Conservation (phyloP, 1,140 invertebrate species). For the Leptopilina boulardi region DNA sequence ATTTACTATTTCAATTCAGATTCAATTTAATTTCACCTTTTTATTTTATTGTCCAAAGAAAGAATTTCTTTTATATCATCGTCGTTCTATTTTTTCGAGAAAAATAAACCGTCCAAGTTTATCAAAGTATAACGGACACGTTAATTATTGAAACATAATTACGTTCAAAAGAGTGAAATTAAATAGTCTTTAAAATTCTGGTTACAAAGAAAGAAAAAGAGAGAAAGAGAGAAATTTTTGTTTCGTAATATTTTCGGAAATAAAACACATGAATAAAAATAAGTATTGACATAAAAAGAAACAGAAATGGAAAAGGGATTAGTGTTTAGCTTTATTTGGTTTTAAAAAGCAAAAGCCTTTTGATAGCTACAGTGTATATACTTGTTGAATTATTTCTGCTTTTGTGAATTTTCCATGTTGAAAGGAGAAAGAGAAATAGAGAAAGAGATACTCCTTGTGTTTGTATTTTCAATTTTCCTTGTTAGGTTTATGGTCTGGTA, state of each 20-base stretch:
- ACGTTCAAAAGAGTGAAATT: neutral
- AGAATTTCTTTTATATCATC: too few relatives aligned
- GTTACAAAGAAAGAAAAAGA: too few relatives aligned
- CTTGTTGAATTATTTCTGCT: constrained; percentile 10
- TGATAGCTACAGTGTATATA: neutral
- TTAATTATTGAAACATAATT: too few relatives aligned
- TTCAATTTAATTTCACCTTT: too few relatives aligned
- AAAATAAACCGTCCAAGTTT: too few relatives aligned
- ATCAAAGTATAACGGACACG: too few relatives aligned
- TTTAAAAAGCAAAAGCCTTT: constrained; percentile 1
- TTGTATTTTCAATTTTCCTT: constrained; percentile 7
- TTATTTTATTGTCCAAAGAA: too few relatives aligned
- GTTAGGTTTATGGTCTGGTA: constrained; percentile 12
- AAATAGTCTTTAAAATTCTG: neutral
- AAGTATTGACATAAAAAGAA: neutral
- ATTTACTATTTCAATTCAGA: too few relatives aligned
- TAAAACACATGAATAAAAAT: neutral
- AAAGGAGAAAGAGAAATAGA: too few relatives aligned
- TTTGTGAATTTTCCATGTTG: constrained; percentile 13
- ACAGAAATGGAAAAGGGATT: neutral
- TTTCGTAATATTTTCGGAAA: neutral
- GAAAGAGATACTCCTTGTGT: constrained; percentile 9
- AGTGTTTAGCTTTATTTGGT: constrained; percentile 14
- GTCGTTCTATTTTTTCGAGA: too few relatives aligned
- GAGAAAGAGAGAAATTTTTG: neutral